Percentiles rank a stretch among this genome's conserved stretches.
phyloP scores from a whole-genome alignment of 2,888 invertebrate species.

The Dynastes maya region DNA sequence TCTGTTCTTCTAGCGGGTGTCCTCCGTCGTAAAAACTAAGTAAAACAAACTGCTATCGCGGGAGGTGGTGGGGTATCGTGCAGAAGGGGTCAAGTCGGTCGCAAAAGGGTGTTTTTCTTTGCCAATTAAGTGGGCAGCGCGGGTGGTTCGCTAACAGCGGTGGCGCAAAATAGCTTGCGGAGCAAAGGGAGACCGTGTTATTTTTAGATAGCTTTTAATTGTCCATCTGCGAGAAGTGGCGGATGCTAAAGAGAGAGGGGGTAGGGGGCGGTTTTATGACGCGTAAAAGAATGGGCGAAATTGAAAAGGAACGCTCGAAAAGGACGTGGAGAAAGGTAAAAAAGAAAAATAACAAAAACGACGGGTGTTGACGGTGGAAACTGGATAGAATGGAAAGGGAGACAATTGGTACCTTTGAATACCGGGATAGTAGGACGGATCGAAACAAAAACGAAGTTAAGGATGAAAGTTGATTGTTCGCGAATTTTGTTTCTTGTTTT shows the following conservation, averaged over 20 bases:
- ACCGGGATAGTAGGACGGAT: no score
- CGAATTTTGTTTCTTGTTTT: no score
- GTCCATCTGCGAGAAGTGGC: neutral
- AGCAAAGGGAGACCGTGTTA: neutral
- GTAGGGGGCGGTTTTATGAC: neutral
- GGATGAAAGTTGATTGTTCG: no score
- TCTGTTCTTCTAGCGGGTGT: neutral
- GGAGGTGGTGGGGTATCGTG: neutral
- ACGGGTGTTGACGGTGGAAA: no score
- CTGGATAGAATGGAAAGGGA: no score
- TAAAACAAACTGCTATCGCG: no score
- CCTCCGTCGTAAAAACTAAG: neutral
- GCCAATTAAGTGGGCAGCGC: constrained; percentile 22
- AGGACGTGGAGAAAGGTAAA: neutral
- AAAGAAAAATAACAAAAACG: no score
- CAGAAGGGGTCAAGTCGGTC: neutral
- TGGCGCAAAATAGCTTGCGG: no score
- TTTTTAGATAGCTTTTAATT: constrained; percentile 27
- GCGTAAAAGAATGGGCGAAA: neutral
- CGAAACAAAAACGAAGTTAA: no score
- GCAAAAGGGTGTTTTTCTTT: constrained; percentile 22
- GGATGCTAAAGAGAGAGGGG: neutral
- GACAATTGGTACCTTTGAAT: no score
- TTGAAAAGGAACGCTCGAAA: neutral
- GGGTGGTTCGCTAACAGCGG: no score